Conservation (phyloP, 2,888 invertebrate genomes). For the Archips crataeganus region DNA sequence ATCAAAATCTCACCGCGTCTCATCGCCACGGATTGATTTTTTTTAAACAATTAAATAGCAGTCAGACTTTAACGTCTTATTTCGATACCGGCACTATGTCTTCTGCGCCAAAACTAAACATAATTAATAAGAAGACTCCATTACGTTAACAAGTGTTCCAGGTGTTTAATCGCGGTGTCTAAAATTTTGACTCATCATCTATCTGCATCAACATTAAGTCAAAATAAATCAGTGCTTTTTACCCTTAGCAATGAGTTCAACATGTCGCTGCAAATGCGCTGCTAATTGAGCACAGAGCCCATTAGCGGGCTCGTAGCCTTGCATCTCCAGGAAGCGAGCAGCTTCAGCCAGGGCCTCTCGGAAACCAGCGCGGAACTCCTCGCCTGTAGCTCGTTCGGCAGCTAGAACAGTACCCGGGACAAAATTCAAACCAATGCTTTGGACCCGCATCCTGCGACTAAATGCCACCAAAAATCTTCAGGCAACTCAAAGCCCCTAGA, state of each 20-base stretch:
- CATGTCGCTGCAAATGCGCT: constrained; percentile 93
- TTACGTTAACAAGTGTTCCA: too few relatives aligned
- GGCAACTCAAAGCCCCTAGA: too few relatives aligned
- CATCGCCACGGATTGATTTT: too few relatives aligned
- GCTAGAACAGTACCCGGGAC: constrained; percentile 71
- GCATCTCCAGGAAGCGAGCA: constrained; percentile 94
- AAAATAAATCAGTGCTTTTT: background rate
- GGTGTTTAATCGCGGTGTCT: too few relatives aligned
- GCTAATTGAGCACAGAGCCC: constrained; percentile 92
- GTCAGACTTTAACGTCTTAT: too few relatives aligned
- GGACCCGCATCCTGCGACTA: constrained; percentile 7
- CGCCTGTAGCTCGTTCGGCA: constrained; percentile 65
- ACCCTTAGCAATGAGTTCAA: constrained; percentile 87
- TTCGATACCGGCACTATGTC: too few relatives aligned
- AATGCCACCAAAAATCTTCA: too few relatives aligned
- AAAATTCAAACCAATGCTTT: constrained; percentile 27
- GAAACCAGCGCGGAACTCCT: constrained; percentile 91
- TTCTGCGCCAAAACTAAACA: too few relatives aligned
- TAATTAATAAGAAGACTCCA: too few relatives aligned
- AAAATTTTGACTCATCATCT: too few relatives aligned
- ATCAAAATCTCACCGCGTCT: too few relatives aligned
- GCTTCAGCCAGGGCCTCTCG: constrained; percentile 96
- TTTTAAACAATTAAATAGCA: too few relatives aligned
- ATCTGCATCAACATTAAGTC: background rate
- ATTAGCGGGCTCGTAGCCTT: constrained; percentile 92